Percentiles rank a stretch among this genome's conserved stretches.
Evolutionary conservation across 2,113 vertebrate species (phyloP).

Genomic region (Natator depressus): DNA sequence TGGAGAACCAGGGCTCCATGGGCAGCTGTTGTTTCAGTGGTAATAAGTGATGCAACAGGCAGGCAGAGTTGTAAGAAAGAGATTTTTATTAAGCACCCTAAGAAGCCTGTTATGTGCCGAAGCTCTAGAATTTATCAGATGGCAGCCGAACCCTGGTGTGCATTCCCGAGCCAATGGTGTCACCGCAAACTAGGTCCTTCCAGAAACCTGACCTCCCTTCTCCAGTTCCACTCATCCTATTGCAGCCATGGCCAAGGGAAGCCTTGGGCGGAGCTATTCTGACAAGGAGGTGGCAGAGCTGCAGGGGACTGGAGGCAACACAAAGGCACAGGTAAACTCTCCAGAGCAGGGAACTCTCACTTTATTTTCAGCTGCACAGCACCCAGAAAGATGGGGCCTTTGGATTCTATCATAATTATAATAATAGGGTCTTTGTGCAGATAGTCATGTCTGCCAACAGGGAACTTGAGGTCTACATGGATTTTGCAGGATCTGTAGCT

Average conservation of each 20-base stretch:
- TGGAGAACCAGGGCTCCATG: background rate
- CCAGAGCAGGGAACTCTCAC: background rate
- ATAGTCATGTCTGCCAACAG: background rate
- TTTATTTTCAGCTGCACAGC: background rate
- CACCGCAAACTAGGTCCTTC: background rate
- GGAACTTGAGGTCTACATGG: background rate
- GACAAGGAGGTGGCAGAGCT: background rate
- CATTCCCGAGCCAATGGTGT: background rate
- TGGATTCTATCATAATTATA: background rate
- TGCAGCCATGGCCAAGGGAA: background rate
- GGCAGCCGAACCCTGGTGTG: accelerated
- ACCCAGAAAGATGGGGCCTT: background rate
- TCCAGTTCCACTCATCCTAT: background rate
- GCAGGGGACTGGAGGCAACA: background rate
- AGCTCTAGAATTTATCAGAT: background rate
- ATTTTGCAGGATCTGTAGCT: background rate
- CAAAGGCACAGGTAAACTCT: background rate
- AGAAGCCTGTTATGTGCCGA: background rate
- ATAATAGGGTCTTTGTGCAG: background rate
- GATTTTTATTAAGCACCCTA: background rate
- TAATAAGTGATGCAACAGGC: background rate
- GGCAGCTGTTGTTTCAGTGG: background rate
- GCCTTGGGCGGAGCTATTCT: background rate
- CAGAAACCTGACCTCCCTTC: background rate
- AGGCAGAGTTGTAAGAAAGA: background rate